Evolutionary conservation across 2,888 invertebrate genomes (phyloP).

Genomic region (Trichopoda pennipes): DNA sequence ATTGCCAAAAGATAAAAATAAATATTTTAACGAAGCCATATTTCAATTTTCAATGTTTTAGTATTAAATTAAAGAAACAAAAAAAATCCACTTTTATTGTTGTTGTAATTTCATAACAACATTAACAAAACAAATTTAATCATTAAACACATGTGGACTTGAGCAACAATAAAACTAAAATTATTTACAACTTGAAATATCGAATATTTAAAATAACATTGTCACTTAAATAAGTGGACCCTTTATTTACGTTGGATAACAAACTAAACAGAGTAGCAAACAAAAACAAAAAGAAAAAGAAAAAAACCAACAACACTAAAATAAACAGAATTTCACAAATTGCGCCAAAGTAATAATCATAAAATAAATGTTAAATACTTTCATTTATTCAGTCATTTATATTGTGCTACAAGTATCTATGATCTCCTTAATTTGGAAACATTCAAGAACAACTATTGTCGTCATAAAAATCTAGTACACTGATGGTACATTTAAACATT

Average conservation of each 20-base stretch:
- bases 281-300: background rate
- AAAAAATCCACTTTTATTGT: background rate
- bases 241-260: background rate
- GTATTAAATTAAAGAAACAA: background rate
- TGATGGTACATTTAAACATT: constrained; percentile 38
- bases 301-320: background rate
- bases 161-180: constrained; percentile 38
- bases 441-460: constrained; percentile 16
- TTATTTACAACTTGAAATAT: constrained; percentile 14
- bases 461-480: constrained; percentile 19
- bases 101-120: background rate
- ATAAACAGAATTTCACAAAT: constrained; percentile 43
- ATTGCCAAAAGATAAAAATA: constrained; percentile 43
- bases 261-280: background rate
- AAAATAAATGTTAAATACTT: constrained; percentile 66
- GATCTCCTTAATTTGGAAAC: background rate
- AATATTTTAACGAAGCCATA: constrained; percentile 47
- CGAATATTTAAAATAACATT: constrained; percentile 24
- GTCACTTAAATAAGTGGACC: background rate
- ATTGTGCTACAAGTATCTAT: background rate
- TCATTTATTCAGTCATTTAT: constrained; percentile 30
- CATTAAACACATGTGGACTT: constrained; percentile 40
- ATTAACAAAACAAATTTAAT: constrained; percentile 21
- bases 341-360: constrained; percentile 57
- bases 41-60: constrained; percentile 44